phyloP scores from a whole-genome alignment of 2,888 invertebrate genomes.

The Achlya flavicornis region DNA sequence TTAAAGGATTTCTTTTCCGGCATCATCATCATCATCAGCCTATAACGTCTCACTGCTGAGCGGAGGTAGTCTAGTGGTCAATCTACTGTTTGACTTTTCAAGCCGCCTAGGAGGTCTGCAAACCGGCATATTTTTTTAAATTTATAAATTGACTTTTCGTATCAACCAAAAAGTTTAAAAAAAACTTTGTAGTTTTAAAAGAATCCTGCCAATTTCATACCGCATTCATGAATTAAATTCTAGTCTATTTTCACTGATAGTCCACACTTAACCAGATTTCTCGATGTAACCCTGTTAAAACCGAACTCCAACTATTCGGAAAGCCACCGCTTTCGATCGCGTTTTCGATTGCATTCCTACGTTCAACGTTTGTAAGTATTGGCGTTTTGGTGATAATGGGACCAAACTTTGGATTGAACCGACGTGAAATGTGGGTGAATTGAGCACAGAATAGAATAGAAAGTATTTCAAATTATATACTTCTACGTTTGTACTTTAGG shows the following conservation, averaged over 20 bases:
- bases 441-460: not conserved
- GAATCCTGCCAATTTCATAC: not conserved
- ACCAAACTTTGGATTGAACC: conserved; percentile 32
- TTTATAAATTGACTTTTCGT: too few species aligned
- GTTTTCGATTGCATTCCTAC: conserved; percentile 64
- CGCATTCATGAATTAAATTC: not conserved
- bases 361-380: conserved; percentile 50
- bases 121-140: too few species aligned
- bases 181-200: too few species aligned
- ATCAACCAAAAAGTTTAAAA: too few species aligned
- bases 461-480: not conserved
- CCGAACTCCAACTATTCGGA: conserved; percentile 64
- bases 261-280: conserved; percentile 42
- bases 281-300: conserved; percentile 46
- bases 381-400: conserved; percentile 35
- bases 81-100: too few species aligned
- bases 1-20: too few species aligned
- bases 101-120: too few species aligned
- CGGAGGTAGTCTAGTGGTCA: too few species aligned
- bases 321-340: conserved; percentile 66
- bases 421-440: conserved; percentile 13
- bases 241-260: conserved; percentile 38
- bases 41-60: too few species aligned
- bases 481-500: too few species aligned
- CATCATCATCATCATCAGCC: too few species aligned